Conservation (phyloP, 2,113 vertebrate species). For the Mystacornis crossleyi region DNA sequence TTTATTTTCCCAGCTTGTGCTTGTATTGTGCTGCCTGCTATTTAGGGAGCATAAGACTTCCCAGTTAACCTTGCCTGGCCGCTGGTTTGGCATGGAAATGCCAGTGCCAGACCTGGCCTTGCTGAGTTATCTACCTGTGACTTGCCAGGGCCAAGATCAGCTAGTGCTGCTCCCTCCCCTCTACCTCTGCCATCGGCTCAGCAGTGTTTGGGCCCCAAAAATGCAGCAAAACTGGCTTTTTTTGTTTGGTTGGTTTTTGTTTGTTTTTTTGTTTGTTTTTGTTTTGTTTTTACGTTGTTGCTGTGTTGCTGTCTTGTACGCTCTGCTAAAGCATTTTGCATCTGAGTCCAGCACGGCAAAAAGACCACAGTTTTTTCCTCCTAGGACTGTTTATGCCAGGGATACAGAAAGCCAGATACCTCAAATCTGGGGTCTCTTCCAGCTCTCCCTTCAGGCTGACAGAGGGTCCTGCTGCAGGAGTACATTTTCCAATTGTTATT, state of each 20-base stretch:
- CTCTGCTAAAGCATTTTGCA: not conserved
- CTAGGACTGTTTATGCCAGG: not conserved
- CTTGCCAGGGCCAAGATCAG: rapidly evolving
- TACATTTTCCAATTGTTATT: slow-evolving; percentile 54
- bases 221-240: not conserved
- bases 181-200: not conserved
- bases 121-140: not conserved
- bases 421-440: slow-evolving; percentile 15
- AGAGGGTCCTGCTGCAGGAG: slow-evolving; percentile 43
- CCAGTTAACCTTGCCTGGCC: not conserved
- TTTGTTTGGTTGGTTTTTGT: no score
- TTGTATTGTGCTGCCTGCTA: not conserved
- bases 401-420: slow-evolving; percentile 20
- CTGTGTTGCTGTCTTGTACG: rapidly evolving
- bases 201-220: not conserved
- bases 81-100: not conserved
- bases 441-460: slow-evolving; percentile 18
- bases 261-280: no score
- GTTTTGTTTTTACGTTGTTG: not conserved
- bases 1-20: not conserved
- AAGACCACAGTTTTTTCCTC: not conserved
- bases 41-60: not conserved
- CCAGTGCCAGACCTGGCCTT: not conserved
- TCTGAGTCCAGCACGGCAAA: not conserved
- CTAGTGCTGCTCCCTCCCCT: not conserved